A percentile compares a stretch with the other conserved stretches of the same genome.
Evolutionary conservation across 2,888 invertebrate species (phyloP).

Genomic region (Calephelis perditalis): DNA sequence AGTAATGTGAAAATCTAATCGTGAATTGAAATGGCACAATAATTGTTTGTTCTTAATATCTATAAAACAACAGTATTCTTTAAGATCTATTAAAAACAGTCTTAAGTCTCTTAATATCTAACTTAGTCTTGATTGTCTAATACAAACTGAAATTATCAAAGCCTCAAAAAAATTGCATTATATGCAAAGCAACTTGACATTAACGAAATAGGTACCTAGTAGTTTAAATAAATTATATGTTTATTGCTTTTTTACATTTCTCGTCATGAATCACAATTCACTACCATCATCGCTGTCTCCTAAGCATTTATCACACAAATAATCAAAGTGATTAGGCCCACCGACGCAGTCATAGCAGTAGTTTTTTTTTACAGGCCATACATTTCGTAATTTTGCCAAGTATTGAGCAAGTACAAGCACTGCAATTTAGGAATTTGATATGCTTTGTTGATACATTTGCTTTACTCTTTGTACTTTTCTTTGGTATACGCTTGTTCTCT

Average conservation of each 20-base stretch:
- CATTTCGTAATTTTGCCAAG: conserved; percentile 14
- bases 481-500: conserved; percentile 10
- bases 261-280: neutral
- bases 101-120: neutral
- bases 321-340: conserved; percentile 12
- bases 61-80: no score
- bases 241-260: neutral
- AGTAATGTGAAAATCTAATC: neutral
- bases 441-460: conserved; percentile 13
- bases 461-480: conserved; percentile 14
- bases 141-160: neutral
- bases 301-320: conserved; percentile 14
- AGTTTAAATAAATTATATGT: conserved; percentile 1
- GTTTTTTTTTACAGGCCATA: conserved; percentile 14
- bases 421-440: conserved; percentile 16
- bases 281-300: conserved; percentile 13
- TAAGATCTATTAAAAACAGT: neutral
- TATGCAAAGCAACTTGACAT: neutral
- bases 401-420: conserved; percentile 15
- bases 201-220: neutral
- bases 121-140: neutral
- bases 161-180: neutral
- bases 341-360: conserved; percentile 16
- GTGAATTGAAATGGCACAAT: no score
- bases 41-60: no score